Conservation (phyloP, 2,888 invertebrate species). For the Amphimallon solstitiale region DNA sequence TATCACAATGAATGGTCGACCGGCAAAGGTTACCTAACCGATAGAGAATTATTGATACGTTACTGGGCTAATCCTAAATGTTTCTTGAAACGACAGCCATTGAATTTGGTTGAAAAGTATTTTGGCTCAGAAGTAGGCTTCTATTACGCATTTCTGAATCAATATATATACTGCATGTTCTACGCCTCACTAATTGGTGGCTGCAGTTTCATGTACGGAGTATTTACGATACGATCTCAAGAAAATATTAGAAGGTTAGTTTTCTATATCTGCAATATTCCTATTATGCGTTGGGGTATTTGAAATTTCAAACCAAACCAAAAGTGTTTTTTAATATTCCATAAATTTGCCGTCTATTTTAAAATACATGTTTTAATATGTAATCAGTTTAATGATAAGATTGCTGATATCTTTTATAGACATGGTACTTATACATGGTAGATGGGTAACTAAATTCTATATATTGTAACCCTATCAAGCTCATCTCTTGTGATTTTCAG, state of each 20-base stretch:
- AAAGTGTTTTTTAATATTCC: no score
- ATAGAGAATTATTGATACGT: conserved; percentile 63
- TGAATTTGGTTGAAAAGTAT: conserved; percentile 68
- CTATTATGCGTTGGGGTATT: no score
- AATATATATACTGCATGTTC: conserved; percentile 65
- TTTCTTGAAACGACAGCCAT: conserved; percentile 70
- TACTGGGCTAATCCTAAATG: conserved; percentile 69
- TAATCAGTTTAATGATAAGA: no score
- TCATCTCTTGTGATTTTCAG: no score
- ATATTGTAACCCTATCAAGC: no score
- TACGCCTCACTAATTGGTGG: conserved; percentile 63
- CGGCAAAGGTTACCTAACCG: conserved; percentile 53
- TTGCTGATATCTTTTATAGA: no score
- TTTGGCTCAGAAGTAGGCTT: conserved; percentile 68
- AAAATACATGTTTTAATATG: no score
- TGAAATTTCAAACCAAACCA: no score
- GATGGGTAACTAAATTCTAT: no score
- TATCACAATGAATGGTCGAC: conserved; percentile 53
- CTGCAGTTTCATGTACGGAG: conserved; percentile 61
- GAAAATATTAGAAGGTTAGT: conserved; percentile 13
- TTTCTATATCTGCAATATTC: no score
- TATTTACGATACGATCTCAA: conserved; percentile 49
- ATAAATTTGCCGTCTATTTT: no score
- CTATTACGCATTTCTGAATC: conserved; percentile 69
- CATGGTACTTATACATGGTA: no score